Evolutionary conservation across 2,113 vertebrate species (phyloP), one percentile per base, ranked within the genome.

Genomic region (Progne subis): DNA sequence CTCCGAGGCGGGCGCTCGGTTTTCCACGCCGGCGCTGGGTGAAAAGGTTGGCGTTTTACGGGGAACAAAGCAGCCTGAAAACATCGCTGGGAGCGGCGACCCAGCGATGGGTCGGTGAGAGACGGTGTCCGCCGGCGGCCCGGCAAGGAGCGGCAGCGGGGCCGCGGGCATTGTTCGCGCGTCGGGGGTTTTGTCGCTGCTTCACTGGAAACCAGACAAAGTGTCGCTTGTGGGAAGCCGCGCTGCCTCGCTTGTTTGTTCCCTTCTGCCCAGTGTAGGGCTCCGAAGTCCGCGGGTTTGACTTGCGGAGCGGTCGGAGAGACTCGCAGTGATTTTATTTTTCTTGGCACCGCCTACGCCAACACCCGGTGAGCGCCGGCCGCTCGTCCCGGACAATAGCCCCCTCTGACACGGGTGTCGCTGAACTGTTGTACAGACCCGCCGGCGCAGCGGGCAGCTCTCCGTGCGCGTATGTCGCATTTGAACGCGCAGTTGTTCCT

Each of bases 81-180:
- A 57, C 31, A 20, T 1, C 16, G 9, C 46, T 11, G 55, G 24
- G 34, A 89, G 52, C 60, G 24, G 61, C 43, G 71, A 46, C 60
- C 70, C 56, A 57, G 32, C 13, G 32, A 34, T 57, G 57, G 57
- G n/a, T 59, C 52, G 41, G 59, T 39, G 46, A 50, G 65, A 52
- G 50, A 8, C 10, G 44, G 69, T 77, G 57, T 57, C 61, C 39
- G 50, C 32, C 23, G 60, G 34, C 32, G 34, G 50, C 31, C 57
- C 63, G 68, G 49, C 53, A 20, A n/a, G 44, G n/a, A 72, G 78
- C 55, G 25, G 68, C 78, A 64, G 55, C 29, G 77, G 91, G 91
- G 68, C 78, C 69, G 55, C 29, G 77, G 91, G 91, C 83, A 88
- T 96, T 96, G 96, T 96, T 96, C 50, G 67, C 14, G 39, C 46